A percentile compares a stretch with the other conserved stretches of the same genome.
Conservation (phyloP, 2,888 invertebrate genomes). For the Chrysodeixis includens region DNA sequence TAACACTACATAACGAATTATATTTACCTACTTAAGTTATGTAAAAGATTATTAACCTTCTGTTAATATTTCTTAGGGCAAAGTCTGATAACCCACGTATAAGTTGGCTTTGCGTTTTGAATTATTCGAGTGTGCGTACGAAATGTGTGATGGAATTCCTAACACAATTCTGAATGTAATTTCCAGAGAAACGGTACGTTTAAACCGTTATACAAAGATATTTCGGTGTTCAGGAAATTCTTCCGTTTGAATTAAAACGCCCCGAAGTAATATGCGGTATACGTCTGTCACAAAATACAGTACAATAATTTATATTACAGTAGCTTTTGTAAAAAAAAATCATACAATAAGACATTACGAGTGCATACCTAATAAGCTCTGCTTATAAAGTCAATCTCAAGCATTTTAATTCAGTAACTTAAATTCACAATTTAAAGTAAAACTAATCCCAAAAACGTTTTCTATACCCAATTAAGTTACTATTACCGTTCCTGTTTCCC, state of each 20-base stretch:
- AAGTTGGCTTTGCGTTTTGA: conserved; percentile 31
- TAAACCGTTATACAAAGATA: conserved; percentile 30
- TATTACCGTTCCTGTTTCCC: conserved; percentile 13
- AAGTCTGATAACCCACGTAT: conserved; percentile 11
- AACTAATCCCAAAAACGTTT: not conserved
- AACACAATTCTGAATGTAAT: conserved; percentile 35
- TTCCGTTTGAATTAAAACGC: not conserved
- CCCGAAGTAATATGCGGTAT: not conserved
- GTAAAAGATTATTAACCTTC: not conserved
- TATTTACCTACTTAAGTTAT: not conserved
- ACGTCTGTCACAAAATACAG: not conserved
- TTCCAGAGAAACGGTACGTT: conserved; percentile 41
- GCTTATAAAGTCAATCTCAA: not conserved
- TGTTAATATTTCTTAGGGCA: conserved; percentile 7
- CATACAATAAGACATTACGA: too few species aligned
- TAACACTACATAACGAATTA: not conserved
- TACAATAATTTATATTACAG: too few species aligned
- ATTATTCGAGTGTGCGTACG: conserved; percentile 33
- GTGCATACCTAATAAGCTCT: too few species aligned
- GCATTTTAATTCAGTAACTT: too few species aligned
- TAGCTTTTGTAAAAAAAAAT: too few species aligned
- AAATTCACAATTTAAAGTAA: not conserved
- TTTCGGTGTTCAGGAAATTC: conserved; percentile 9
- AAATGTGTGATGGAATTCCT: conserved; percentile 37
- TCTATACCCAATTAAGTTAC: conserved; percentile 20